Base-by-base conservation (phyloP, 2,888 invertebrate genomes). In the Deilephila porcellus region DNA sequence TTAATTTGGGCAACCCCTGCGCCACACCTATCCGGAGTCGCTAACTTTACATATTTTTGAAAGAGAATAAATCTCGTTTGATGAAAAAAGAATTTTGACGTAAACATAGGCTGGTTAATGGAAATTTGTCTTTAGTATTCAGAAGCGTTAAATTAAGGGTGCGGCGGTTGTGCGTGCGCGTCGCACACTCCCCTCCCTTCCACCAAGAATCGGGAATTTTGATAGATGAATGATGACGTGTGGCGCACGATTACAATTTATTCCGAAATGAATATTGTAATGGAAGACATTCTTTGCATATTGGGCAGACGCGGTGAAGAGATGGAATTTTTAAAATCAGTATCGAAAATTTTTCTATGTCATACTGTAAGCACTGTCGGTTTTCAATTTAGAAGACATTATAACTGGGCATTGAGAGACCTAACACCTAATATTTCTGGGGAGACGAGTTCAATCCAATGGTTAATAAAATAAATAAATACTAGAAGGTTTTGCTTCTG, bases 31-130 rank as follows among this genome's bases (percentile, higher is more conserved):
- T 86, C 85, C 81, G 85, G 86, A 88, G 89, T 86, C 89, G 87
- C 86, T 83, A 88, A 91, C 88, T 93, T 93, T 92, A 93, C 92
- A 93, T 93, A 93, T 93, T 93, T 93, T 93, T 90, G 88, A 88
- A 83, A 85, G 81, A 82, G 89, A 90, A 91, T 89, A 92, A 93
- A 93, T 93, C 91, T 90, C 88, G 86, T 93, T 93, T 93, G 92
- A 92, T 89, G 90, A 88, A 91, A 93, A 91, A 92, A 92, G 89
- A 89, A 91, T 90, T 91, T 88, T 78, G 88, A 77, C 84, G 90
- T 91, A 92, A 92, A 93, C 91, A 93, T 85, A 88, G 83, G 79
- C 76, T 77, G 84, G 90, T 88, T 91, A 89, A 93, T 92, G 90
- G 91, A 92, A 92, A 89, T 90, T 90, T 83, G 87, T 85, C 85